phyloP scores from a whole-genome alignment of 2,888 invertebrate species.

The Seira musarum region DNA sequence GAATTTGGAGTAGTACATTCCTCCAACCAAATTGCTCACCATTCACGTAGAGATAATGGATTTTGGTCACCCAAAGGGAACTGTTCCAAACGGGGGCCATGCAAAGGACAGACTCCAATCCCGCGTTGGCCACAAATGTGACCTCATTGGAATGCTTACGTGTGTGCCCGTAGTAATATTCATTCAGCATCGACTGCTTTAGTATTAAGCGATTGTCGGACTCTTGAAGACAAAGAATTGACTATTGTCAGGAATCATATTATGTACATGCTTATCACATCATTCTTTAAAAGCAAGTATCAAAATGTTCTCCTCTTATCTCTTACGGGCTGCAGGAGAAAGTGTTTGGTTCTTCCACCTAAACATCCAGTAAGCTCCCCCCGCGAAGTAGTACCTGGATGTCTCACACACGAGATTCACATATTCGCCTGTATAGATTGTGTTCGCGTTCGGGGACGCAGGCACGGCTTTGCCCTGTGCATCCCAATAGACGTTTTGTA shows the following conservation, averaged over 20 bases:
- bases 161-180: background rate
- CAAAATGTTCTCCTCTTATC: background rate
- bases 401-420: slow-evolving; percentile 39
- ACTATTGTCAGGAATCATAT: background rate
- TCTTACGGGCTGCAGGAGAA: slow-evolving; percentile 13
- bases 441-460: background rate
- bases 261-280: background rate
- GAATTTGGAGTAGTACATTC: background rate
- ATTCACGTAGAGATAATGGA: slow-evolving; percentile 59
- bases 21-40: slow-evolving; percentile 46
- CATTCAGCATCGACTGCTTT: background rate
- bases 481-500: background rate
- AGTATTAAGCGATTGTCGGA: background rate
- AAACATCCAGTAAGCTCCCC: slow-evolving; percentile 62
- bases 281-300: background rate
- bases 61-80: slow-evolving; percentile 61
- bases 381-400: slow-evolving; percentile 63
- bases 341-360: slow-evolving; percentile 61
- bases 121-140: slow-evolving; percentile 23
- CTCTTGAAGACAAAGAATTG: background rate
- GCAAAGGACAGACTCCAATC: slow-evolving; percentile 60
- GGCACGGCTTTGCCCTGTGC: background rate
- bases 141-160: slow-evolving; percentile 22
- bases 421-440: slow-evolving; percentile 46
- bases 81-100: slow-evolving; percentile 67